A percentile compares a stretch with the other conserved stretches of the same genome.
Evolutionary conservation across 2,797 vertebrate genomes (phyloP).

Genomic region (Triplophysa yarkandensis): DNA sequence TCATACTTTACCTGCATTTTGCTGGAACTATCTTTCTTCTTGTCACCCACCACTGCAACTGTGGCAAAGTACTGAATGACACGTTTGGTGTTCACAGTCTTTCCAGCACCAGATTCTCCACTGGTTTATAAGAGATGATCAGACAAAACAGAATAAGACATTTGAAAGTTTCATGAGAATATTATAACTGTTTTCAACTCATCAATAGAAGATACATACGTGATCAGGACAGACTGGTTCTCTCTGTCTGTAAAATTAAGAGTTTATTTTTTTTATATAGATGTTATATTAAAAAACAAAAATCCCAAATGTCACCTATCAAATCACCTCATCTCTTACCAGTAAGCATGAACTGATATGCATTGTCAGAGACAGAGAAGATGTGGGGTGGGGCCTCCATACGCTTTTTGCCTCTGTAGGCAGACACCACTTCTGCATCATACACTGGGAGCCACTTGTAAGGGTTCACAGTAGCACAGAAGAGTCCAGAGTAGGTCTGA

Average conservation of each 20-base stretch:
- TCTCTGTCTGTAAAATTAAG: conserved; percentile 70
- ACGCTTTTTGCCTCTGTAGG: conserved; percentile 85
- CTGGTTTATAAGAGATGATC: conserved; percentile 53
- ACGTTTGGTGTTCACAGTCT: conserved; percentile 82
- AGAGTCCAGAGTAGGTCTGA: conserved; percentile 73
- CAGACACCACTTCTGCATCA: conserved; percentile 16
- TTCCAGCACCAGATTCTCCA: conserved; percentile 80
- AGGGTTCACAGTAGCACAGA: conserved; percentile 73
- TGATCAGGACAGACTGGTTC: conserved; percentile 81
- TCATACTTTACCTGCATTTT: conserved; percentile 57
- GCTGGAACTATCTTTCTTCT: conserved; percentile 57
- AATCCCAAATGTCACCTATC: conserved; percentile 57
- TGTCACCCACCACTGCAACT: conserved; percentile 63
- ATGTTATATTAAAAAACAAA: neutral
- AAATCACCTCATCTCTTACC: conserved; percentile 59
- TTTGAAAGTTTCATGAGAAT: neutral
- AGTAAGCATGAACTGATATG: conserved; percentile 80
- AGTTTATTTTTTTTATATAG: neutral
- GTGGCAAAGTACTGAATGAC: conserved; percentile 81
- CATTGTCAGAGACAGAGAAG: conserved; percentile 91
- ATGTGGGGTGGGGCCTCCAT: conserved; percentile 88
- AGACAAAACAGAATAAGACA: neutral
- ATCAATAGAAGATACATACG: conserved; percentile 68
- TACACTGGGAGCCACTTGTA: conserved; percentile 75
- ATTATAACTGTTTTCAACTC: neutral